A percentile compares a stretch with the other conserved stretches of the same genome.
Conservation (phyloP, 2,113 vertebrate genomes). For the Xyliphius kryptos region DNA sequence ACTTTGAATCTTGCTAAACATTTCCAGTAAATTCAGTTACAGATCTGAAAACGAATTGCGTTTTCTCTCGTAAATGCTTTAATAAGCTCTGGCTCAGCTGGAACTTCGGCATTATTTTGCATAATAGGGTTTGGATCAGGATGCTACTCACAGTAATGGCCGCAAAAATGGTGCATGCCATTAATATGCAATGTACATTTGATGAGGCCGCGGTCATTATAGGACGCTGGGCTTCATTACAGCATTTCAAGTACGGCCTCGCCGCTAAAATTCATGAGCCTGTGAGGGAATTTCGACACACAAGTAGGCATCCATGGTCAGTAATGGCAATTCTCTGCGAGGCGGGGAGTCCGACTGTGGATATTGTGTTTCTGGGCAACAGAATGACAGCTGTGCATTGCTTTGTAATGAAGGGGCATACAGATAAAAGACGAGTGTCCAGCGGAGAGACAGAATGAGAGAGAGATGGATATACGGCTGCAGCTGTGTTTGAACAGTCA, state of each 20-base stretch:
- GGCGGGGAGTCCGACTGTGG: constrained; percentile 54
- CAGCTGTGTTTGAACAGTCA: constrained; percentile 63
- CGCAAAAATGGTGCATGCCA: neutral
- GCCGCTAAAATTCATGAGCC: neutral
- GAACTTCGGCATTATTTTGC: too few relatives aligned
- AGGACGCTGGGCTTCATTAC: constrained; percentile 10
- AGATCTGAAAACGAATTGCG: too few relatives aligned
- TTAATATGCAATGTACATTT: neutral
- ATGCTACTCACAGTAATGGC: too few relatives aligned
- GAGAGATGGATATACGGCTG: constrained; percentile 40
- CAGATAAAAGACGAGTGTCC: constrained; percentile 52
- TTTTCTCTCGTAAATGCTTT: too few relatives aligned
- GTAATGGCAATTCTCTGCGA: constrained; percentile 30
- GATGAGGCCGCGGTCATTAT: neutral
- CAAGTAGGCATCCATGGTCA: constrained; percentile 18
- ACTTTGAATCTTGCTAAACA: too few relatives aligned
- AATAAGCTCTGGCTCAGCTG: too few relatives aligned
- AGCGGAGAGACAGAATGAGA: constrained; percentile 26
- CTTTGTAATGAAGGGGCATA: constrained; percentile 48
- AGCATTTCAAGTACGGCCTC: neutral
- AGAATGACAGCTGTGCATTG: constrained; percentile 66
- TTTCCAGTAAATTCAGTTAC: too few relatives aligned
- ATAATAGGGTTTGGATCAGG: too few relatives aligned
- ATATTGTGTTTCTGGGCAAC: constrained; percentile 67
- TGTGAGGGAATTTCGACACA: constrained; percentile 30